Conservation (phyloP, 2,888 invertebrate species). For the Agrotis ipsilon region DNA sequence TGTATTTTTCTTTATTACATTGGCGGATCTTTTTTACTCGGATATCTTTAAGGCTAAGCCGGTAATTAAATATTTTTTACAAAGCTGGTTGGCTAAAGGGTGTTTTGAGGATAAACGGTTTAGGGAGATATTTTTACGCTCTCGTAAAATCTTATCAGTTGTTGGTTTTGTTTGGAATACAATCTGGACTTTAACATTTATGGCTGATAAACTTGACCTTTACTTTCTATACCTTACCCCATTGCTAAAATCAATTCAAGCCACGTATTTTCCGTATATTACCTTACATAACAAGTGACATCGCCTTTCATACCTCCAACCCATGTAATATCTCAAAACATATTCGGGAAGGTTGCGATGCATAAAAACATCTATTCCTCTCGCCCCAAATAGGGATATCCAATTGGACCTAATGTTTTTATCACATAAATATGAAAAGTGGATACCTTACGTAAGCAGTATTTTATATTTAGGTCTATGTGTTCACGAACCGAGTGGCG, state of each 20-base stretch:
- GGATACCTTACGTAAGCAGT: constrained; percentile 60
- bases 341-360: constrained; percentile 37
- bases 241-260: constrained; percentile 44
- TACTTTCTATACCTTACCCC: constrained; percentile 1
- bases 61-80: constrained; percentile 59
- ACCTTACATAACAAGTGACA: constrained; percentile 44
- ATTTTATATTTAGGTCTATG: constrained; percentile 63
- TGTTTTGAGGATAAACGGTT: constrained; percentile 52
- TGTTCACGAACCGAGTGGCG: constrained; percentile 53
- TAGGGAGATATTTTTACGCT: constrained; percentile 40
- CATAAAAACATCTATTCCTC: constrained; percentile 61
- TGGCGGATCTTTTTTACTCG: constrained; percentile 45
- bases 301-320: constrained; percentile 42
- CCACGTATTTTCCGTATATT: constrained; percentile 13
- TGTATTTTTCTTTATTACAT: constrained; percentile 51
- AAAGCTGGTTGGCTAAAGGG: constrained; percentile 41
- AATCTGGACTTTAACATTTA: constrained; percentile 13
- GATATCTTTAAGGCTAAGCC: constrained; percentile 47
- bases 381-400: constrained; percentile 62
- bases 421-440: constrained; percentile 69
- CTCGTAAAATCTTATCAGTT: constrained; percentile 31
- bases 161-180: constrained; percentile 20
- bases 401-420: constrained; percentile 69
- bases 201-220: constrained; percentile 16
- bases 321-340: constrained; percentile 60